These are phyloP conservation scores for Numenius phaeopus DNA, from an alignment of 2,797 vertebrate genomes.

Conservation along the genomic window DNA sequence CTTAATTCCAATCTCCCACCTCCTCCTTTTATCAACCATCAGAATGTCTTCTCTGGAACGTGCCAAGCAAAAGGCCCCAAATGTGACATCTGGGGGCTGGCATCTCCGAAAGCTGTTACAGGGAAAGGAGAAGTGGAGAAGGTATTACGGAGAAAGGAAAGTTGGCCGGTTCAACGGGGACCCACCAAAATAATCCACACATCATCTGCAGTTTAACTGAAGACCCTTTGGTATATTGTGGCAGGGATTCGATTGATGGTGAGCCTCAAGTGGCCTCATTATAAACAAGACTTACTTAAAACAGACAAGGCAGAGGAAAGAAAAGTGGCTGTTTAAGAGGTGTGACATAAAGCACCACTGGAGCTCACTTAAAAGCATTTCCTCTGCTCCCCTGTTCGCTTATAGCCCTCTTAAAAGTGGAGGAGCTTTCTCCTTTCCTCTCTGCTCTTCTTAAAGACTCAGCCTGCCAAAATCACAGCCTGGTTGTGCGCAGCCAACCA, in stretches of 20 bases:
- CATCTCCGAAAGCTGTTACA: not conserved
- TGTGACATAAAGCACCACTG: not conserved
- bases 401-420: not conserved
- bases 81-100: accelerated
- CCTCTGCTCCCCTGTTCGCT: not conserved
- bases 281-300: not conserved
- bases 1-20: not conserved
- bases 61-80: not conserved
- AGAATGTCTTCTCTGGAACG: not conserved
- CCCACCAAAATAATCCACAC: not conserved
- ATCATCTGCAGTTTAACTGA: not conserved
- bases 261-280: not conserved
- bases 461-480: not conserved
- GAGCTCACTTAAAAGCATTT: not conserved
- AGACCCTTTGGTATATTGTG: not conserved
- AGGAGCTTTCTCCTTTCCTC: not conserved
- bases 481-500: not conserved
- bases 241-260: not conserved
- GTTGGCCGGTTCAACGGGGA: accelerated
- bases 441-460: not conserved
- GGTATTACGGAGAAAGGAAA: not conserved
- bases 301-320: not conserved
- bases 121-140: not conserved
- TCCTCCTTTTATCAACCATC: not conserved
- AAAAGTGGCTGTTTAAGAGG: not conserved